Conservation (phyloP, 2,797 vertebrate species). For the Pelodytes ibericus region DNA sequence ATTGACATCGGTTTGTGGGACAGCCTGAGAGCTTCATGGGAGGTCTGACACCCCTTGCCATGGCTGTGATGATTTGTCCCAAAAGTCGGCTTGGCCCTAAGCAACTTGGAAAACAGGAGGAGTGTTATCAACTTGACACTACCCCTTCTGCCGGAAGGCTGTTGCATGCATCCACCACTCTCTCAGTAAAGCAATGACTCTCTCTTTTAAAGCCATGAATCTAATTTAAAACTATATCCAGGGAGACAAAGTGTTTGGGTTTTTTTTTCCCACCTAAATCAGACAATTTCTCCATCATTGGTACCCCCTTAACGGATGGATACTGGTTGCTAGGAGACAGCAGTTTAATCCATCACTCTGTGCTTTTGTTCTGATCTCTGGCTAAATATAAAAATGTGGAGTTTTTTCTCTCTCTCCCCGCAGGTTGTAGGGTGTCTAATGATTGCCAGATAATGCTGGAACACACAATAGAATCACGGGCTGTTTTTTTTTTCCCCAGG, state of each 20-base stretch:
- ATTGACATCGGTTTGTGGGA: too few species aligned
- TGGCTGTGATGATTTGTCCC: too few species aligned
- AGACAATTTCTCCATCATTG: not conserved
- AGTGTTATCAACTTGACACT: too few species aligned
- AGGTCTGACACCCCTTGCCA: too few species aligned
- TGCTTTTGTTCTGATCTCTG: constrained; percentile 15
- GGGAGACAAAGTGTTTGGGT: not conserved
- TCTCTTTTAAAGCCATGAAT: too few species aligned
- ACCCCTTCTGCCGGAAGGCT: too few species aligned
- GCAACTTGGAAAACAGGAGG: too few species aligned
- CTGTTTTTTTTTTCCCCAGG: not conserved
- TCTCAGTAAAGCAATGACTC: too few species aligned
- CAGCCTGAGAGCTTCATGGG: too few species aligned
- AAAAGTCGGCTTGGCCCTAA: too few species aligned
- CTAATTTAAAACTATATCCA: too few species aligned
- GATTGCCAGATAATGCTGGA: constrained; percentile 23
- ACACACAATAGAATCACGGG: not conserved
- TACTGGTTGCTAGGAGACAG: constrained; percentile 45
- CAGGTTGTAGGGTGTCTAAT: constrained; percentile 11
- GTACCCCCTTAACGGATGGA: not conserved
- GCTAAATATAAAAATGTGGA: constrained; percentile 35
- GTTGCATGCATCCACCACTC: too few species aligned
- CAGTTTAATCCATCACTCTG: constrained; percentile 9
- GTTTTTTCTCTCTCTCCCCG: not conserved
- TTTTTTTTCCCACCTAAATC: not conserved